phyloP scores from a whole-genome alignment of 1,140 invertebrate species.

The Asbolus verrucosus region DNA sequence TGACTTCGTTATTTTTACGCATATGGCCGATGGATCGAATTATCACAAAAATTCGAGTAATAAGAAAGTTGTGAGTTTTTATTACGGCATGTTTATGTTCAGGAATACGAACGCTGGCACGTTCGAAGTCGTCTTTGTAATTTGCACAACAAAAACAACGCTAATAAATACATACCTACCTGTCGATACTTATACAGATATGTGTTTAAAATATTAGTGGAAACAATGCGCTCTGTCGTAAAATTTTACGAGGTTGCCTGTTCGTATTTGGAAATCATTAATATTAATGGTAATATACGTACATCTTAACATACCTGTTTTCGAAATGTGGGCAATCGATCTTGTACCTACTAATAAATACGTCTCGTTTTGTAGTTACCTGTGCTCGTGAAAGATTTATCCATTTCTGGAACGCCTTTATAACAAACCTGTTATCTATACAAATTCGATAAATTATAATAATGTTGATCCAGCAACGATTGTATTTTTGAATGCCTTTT shows the following conservation, averaged over 20 bases:
- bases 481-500: too few species aligned
- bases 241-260: slow-evolving; percentile 43
- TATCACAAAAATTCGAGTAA: too few species aligned
- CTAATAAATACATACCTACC: slow-evolving; percentile 17
- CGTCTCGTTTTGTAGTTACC: slow-evolving; percentile 17
- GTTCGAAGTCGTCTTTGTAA: slow-evolving; percentile 15
- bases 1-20: background rate
- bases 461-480: too few species aligned
- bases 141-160: slow-evolving; percentile 25
- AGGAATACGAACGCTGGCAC: background rate
- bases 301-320: slow-evolving; percentile 17
- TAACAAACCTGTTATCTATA: background rate
- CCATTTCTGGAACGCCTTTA: too few species aligned
- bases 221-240: slow-evolving; percentile 45
- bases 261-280: slow-evolving; percentile 48
- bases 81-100: slow-evolving; percentile 1
- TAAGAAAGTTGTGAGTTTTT: too few species aligned
- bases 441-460: too few species aligned
- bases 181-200: slow-evolving; percentile 46
- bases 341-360: slow-evolving; percentile 31
- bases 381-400: slow-evolving; percentile 27
- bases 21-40: too few species aligned
- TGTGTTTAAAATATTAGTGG: slow-evolving; percentile 48
- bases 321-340: slow-evolving; percentile 22
- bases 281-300: slow-evolving; percentile 38